A percentile compares a stretch with the other conserved stretches of the same genome.
Conservation (phyloP, 2,888 invertebrate species). For the Theodoxus fluviatilis region DNA sequence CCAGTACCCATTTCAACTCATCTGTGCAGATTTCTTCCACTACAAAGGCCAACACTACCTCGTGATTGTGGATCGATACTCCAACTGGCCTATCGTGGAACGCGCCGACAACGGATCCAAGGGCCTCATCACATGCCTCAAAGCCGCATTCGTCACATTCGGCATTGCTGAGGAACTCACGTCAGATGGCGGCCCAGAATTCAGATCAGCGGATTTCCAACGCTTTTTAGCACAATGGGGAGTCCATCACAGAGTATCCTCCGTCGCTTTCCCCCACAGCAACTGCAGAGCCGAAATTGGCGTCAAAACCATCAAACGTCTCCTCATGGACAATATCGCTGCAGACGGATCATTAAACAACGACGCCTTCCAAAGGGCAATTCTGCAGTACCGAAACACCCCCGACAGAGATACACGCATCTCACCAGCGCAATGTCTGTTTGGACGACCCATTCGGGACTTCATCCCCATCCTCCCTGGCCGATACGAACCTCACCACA, state of each 20-base stretch:
- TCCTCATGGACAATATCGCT: conserved; percentile 16
- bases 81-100: conserved; percentile 38
- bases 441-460: conserved; percentile 17
- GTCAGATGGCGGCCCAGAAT: conserved; percentile 37
- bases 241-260: too few species aligned
- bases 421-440: conserved; percentile 7
- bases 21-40: conserved; percentile 27
- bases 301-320: conserved; percentile 44
- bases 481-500: conserved; percentile 13
- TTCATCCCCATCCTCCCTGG: conserved; percentile 23
- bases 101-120: conserved; percentile 32
- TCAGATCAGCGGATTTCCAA: conserved; percentile 41
- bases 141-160: conserved; percentile 38
- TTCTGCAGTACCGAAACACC: conserved; percentile 21
- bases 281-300: conserved; percentile 45
- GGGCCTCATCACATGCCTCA: conserved; percentile 36
- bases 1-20: too few species aligned
- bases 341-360: not conserved
- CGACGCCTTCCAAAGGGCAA: conserved; percentile 21
- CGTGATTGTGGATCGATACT: conserved; percentile 39
- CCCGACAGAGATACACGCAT: conserved; percentile 21
- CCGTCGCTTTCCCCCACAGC: conserved; percentile 44
- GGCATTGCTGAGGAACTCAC: too few species aligned
- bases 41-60: conserved; percentile 36
- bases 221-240: conserved; percentile 29